Percentiles rank a stretch among this genome's conserved stretches.
phyloP scores from a whole-genome alignment of 2,797 vertebrate species.

The Tiaroga cobitis region DNA sequence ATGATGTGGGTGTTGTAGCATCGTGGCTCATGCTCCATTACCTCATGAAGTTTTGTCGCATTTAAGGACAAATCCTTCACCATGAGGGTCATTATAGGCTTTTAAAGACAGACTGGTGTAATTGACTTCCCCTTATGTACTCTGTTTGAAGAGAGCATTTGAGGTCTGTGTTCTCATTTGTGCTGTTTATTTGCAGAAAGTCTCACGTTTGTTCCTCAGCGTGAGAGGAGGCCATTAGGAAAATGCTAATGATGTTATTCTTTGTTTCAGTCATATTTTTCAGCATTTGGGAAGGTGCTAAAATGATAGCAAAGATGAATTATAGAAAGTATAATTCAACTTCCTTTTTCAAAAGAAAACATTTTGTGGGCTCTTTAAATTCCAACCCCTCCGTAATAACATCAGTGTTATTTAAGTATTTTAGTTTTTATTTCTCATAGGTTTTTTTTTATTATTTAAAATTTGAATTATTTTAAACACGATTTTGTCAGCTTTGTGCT shows the following conservation, averaged over 20 bases:
- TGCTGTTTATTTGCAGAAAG: constrained; percentile 24
- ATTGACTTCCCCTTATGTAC: constrained; percentile 35
- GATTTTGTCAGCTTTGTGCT: too few species aligned
- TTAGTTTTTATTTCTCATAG: too few species aligned
- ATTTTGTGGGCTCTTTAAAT: too few species aligned
- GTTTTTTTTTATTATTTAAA: too few species aligned
- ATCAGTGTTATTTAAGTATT: too few species aligned
- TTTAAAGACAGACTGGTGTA: constrained; percentile 35
- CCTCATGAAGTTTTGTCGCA: constrained; percentile 28
- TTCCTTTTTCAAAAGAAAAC: too few species aligned
- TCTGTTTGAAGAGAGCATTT: constrained; percentile 18
- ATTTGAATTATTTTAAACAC: too few species aligned
- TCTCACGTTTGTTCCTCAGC: constrained; percentile 6
- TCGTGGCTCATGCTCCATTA: constrained; percentile 42
- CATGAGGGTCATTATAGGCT: constrained; percentile 37
- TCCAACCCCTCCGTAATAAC: too few species aligned
- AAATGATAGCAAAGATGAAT: background rate
- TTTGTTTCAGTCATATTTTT: constrained; percentile 23
- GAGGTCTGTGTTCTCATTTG: constrained; percentile 27
- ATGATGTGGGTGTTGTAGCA: constrained; percentile 11
- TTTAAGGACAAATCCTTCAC: constrained; percentile 39
- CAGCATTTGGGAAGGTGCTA: background rate
- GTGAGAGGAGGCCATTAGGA: constrained; percentile 16
- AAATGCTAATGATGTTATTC: constrained; percentile 30
- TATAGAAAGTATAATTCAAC: background rate